A percentile compares a stretch with the other conserved stretches of the same genome.
These are phyloP conservation scores for Heliconius melpomene DNA, from an alignment of 1,140 invertebrate species.

Conservation along the genomic window DNA sequence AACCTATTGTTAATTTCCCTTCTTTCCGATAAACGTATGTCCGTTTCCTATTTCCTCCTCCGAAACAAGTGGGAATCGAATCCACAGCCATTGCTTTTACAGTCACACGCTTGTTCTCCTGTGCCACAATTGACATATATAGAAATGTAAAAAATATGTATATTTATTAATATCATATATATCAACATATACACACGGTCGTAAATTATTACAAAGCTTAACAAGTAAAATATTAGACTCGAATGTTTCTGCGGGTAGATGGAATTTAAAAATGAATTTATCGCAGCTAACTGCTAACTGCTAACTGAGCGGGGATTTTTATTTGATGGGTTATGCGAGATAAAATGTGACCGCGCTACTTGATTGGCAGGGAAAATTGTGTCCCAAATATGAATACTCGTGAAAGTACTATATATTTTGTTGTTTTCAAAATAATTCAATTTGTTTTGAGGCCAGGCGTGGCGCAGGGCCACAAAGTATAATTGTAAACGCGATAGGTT, in stretches of 20 bases:
- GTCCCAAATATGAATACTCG: not conserved
- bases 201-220: not conserved
- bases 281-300: not conserved
- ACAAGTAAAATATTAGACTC: constrained; percentile 34
- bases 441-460: too few relatives aligned
- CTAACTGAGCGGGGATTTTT: constrained; percentile 18
- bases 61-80: not conserved
- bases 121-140: too few relatives aligned
- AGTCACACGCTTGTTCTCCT: not conserved
- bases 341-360: not conserved
- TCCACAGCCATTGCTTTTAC: not conserved
- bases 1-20: too few relatives aligned
- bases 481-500: too few relatives aligned
- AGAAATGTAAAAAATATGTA: too few relatives aligned
- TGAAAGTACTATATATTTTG: not conserved
- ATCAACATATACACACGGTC: not conserved
- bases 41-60: too few relatives aligned
- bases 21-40: too few relatives aligned
- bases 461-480: too few relatives aligned
- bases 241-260: constrained; percentile 24
- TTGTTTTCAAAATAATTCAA: too few relatives aligned
- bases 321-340: constrained; percentile 17
- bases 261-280: constrained; percentile 36
- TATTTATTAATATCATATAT: not conserved
- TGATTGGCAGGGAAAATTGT: constrained; percentile 1